Evolutionary conservation across 2,113 vertebrate genomes (phyloP).

Genomic region (Fukomys damarensis): DNA sequence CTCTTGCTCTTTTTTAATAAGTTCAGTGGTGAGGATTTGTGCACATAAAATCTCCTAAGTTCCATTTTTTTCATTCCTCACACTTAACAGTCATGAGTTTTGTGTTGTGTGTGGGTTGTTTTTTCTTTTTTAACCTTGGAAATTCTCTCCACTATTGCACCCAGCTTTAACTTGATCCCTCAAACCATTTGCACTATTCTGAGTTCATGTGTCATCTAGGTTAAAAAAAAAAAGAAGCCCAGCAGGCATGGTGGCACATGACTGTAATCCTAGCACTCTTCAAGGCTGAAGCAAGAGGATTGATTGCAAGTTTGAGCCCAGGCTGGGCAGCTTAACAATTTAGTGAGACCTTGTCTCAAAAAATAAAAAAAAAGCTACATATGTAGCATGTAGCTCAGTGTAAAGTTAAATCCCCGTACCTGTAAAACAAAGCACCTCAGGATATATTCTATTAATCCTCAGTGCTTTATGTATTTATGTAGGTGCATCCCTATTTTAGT

Average conservation of each 20-base stretch:
- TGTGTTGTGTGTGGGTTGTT: background rate
- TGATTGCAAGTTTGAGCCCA: background rate
- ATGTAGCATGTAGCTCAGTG: background rate
- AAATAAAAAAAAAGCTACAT: background rate
- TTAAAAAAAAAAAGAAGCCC: background rate
- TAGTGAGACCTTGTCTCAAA: background rate
- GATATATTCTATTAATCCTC: background rate
- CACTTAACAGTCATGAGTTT: background rate
- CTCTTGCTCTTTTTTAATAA: background rate
- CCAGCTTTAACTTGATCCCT: background rate
- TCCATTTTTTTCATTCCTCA: background rate
- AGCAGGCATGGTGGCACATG: background rate
- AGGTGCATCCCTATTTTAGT: background rate
- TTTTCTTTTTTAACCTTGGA: background rate
- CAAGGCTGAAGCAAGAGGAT: background rate
- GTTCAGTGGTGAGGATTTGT: background rate
- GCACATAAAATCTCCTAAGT: background rate
- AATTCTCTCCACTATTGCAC: background rate
- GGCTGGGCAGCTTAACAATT: background rate
- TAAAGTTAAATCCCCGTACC: background rate
- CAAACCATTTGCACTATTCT: background rate
- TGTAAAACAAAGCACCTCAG: background rate
- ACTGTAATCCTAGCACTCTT: background rate
- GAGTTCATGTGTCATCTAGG: background rate
- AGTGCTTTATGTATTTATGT: background rate